Percentiles rank a stretch among this genome's conserved stretches.
phyloP scores from a whole-genome alignment of 2,797 vertebrate genomes.

The Pseudochaenichthys georgianus region DNA sequence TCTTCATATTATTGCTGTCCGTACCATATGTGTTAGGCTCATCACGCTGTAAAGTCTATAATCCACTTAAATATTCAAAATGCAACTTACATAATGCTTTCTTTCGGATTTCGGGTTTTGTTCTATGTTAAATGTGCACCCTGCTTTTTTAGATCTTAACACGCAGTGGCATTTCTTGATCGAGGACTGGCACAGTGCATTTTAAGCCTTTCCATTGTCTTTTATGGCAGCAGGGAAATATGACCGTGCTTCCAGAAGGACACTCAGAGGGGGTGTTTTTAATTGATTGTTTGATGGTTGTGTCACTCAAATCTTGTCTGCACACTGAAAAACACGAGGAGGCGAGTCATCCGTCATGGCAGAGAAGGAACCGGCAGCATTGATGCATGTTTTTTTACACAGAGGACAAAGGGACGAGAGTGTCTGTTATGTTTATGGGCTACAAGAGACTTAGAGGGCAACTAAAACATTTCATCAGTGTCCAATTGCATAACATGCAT shows the following conservation, averaged over 20 bases:
- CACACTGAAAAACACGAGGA: conserved; percentile 43
- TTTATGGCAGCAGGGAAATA: conserved; percentile 31
- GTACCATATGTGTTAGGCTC: neutral
- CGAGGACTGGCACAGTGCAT: conserved; percentile 1
- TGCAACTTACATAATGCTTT: neutral
- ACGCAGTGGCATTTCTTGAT: neutral
- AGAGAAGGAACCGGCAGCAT: conserved; percentile 26
- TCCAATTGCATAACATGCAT: conserved; percentile 39
- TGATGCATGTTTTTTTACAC: conserved; percentile 16
- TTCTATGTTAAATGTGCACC: no score
- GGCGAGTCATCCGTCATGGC: conserved; percentile 60
- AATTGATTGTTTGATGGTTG: conserved; percentile 65
- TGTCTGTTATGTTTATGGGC: conserved; percentile 25
- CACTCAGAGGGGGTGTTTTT: conserved; percentile 56
- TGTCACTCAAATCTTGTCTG: conserved; percentile 57
- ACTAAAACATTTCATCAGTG: conserved; percentile 37
- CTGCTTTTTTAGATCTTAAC: conserved; percentile 5
- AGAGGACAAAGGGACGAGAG: conserved; percentile 43
- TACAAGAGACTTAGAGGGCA: conserved; percentile 27
- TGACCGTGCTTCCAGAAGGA: conserved; percentile 32
- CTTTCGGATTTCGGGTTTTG: no score
- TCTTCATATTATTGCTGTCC: neutral
- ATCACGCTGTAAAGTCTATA: neutral
- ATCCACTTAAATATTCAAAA: neutral
- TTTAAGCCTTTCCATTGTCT: conserved; percentile 16